Evolutionary conservation across 2,888 invertebrate genomes (phyloP), one percentile per base, ranked within the genome.

Genomic region (Ennomos erosarius): DNA sequence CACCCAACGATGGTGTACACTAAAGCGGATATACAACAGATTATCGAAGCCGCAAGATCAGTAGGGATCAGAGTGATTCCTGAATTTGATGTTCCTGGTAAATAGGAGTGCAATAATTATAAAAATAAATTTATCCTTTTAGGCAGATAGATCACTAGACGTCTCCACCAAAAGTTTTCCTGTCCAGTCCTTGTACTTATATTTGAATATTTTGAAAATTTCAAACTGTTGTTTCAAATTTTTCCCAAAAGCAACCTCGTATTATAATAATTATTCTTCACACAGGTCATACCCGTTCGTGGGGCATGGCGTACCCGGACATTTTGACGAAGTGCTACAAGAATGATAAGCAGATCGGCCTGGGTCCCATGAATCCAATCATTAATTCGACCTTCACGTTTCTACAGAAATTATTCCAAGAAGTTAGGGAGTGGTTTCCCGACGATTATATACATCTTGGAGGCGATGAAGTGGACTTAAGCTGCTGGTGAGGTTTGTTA

Each of bases 81-180:
- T 0, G 98, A 99, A 88, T 97, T 98, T 76, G 98, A 98, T 81
- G 95, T 96, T 2, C 98, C 98, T 62, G 97, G 96, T 95, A 82
- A 78, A 59, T 56, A 43, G 12, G 34, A 11, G 4, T 42, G 1
- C 9, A 45, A 40, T 12, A n/a, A n/a, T 26, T 37, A n/a, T 26
- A 5, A 42, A 36, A 38, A 10, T 42, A 6, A 26, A 26, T 3
- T 6, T 26, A 26, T 26, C 6, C 4, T 26, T 26, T 26, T 26
- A 26, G 26, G n/a, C n/a, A n/a, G n/a, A n/a, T n/a, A n/a, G n/a
- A n/a, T n/a, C n/a, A n/a, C n/a, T n/a, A n/a, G n/a, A n/a, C n/a
- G n/a, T n/a, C n/a, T n/a, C n/a, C n/a, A n/a, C n/a, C n/a, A n/a
- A n/a, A n/a, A n/a, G n/a, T n/a, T n/a, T n/a, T n/a, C n/a, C n/a